phyloP scores from a whole-genome alignment of 2,797 vertebrate genomes.

The Limnodromus scolopaceus region DNA sequence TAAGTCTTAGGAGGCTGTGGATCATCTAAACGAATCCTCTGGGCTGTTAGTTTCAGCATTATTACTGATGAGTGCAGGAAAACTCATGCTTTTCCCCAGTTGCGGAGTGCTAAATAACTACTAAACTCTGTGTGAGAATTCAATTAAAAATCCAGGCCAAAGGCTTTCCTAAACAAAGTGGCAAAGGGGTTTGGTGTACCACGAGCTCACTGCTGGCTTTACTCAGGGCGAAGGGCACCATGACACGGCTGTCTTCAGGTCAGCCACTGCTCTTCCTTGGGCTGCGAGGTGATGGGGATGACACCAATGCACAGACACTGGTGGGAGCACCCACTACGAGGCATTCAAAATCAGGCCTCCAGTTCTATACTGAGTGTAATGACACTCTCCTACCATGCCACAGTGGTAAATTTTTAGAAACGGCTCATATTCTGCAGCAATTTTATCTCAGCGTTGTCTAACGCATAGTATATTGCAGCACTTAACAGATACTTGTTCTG shows the following conservation, averaged over 20 bases:
- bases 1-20: neutral
- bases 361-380: neutral
- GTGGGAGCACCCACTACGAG: neutral
- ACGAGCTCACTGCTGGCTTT: neutral
- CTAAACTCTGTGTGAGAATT: neutral
- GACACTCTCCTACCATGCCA: neutral
- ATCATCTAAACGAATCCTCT: neutral
- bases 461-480: neutral
- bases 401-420: neutral
- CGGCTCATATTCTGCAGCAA: neutral
- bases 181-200: neutral
- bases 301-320: neutral
- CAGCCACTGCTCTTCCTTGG: neutral
- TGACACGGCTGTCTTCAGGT: fast-evolving
- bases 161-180: neutral
- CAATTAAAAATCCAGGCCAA: neutral
- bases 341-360: neutral
- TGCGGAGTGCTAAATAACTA: neutral
- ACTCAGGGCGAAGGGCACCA: fast-evolving
- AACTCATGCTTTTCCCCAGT: neutral
- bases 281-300: fast-evolving
- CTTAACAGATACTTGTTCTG: neutral
- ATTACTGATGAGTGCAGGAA: neutral
- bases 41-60: neutral
- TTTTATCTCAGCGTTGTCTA: neutral